Evolutionary conservation across 1,140 invertebrate species (phyloP).

Genomic region (Drosophila arizonae): DNA sequence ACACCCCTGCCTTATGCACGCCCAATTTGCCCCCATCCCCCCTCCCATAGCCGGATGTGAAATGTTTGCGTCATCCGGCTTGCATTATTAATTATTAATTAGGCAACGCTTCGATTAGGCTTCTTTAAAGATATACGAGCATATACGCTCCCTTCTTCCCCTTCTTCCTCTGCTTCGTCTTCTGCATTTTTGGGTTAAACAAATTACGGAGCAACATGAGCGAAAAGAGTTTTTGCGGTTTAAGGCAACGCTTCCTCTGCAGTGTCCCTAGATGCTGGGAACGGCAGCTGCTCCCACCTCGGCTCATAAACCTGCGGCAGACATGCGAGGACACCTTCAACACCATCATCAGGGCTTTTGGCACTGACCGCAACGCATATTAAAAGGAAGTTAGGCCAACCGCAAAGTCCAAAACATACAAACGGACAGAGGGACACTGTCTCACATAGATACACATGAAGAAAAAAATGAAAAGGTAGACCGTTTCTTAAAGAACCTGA

Average conservation of each 20-base stretch:
- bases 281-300: background rate
- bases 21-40: background rate
- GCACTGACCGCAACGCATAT: slow-evolving; percentile 51
- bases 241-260: background rate
- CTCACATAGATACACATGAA: background rate
- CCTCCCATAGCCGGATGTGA: slow-evolving; percentile 1
- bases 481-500: too few species aligned
- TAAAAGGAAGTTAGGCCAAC: slow-evolving; percentile 51
- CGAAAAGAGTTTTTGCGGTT: background rate
- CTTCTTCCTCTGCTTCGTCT: too few species aligned
- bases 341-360: slow-evolving; percentile 7
- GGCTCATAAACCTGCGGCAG: background rate
- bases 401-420: slow-evolving; percentile 35
- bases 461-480: background rate
- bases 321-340: slow-evolving; percentile 10
- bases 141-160: background rate
- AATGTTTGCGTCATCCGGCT: slow-evolving; percentile 10
- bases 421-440: background rate
- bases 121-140: background rate
- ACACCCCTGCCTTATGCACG: background rate
- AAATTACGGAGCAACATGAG: background rate
- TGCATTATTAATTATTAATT: slow-evolving; percentile 44
- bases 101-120: slow-evolving; percentile 6
- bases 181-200: background rate
- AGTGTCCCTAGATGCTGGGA: background rate